Evolutionary conservation across 2,888 invertebrate species (phyloP).

Genomic region (Lampropteryx suffumata): DNA sequence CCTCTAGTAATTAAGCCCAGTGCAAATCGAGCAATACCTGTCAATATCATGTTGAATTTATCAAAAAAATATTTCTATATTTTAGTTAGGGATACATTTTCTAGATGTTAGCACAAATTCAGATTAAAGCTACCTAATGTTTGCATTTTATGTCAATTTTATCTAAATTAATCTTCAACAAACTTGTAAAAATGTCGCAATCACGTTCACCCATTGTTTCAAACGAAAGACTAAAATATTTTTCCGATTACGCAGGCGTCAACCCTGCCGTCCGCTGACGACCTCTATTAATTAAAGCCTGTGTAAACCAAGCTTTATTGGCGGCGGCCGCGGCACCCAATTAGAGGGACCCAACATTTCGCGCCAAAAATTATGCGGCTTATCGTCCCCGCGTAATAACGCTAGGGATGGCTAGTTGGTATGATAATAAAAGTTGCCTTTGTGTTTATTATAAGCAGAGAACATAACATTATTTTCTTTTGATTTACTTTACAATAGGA

Average conservation of each 20-base stretch:
- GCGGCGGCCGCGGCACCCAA: constrained; percentile 68
- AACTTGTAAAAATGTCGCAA: neutral
- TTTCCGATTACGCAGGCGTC: constrained; percentile 32
- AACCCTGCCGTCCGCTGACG: constrained; percentile 58
- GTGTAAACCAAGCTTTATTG: constrained; percentile 81
- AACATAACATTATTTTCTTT: no score
- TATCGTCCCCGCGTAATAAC: constrained; percentile 70
- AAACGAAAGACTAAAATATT: constrained; percentile 18
- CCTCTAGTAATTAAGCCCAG: constrained; percentile 80
- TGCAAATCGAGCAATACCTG: constrained; percentile 76
- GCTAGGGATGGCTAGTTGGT: constrained; percentile 31
- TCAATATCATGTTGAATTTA: constrained; percentile 4
- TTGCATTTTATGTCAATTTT: no score
- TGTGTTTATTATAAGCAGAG: no score
- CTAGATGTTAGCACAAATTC: no score
- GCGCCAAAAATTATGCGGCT: constrained; percentile 81
- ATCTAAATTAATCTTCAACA: no score
- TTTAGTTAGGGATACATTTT: no score
- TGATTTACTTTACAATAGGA: no score
- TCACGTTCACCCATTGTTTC: no score
- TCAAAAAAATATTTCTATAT: neutral
- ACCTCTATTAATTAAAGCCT: constrained; percentile 81
- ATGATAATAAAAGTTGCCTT: no score
- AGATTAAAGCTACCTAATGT: no score
- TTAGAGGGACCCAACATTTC: constrained; percentile 63